phyloP scores from a whole-genome alignment of 2,888 invertebrate species.

The Schrankia costaestrigalis region DNA sequence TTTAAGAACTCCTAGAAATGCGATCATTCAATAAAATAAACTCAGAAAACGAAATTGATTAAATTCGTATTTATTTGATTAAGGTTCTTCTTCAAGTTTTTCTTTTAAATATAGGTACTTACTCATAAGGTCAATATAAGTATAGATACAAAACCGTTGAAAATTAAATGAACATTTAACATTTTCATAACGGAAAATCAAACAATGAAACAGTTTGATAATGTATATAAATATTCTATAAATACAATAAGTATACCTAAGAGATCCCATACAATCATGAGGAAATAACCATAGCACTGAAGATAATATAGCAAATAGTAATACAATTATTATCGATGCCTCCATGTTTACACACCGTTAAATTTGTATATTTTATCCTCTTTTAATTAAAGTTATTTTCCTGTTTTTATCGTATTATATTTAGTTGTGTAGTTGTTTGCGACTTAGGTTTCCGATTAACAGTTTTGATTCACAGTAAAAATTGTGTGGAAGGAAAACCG shows the following conservation, averaged over 20 bases:
- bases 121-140: too few relatives aligned
- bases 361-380: slow-evolving; percentile 40
- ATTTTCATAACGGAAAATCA: too few relatives aligned
- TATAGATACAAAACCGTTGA: too few relatives aligned
- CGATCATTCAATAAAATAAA: too few relatives aligned
- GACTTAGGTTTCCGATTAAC: slow-evolving; percentile 20
- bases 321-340: not conserved
- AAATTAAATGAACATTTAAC: too few relatives aligned
- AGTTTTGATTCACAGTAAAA: slow-evolving; percentile 33
- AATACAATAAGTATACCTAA: slow-evolving; percentile 7
- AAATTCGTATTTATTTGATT: too few relatives aligned
- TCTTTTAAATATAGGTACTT: too few relatives aligned
- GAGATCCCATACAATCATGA: slow-evolving; percentile 22
- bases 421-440: slow-evolving; percentile 22
- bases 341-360: slow-evolving; percentile 46
- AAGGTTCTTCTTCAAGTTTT: too few relatives aligned
- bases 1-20: too few relatives aligned
- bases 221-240: not conserved
- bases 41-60: too few relatives aligned
- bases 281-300: slow-evolving; percentile 25
- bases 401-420: slow-evolving; percentile 35
- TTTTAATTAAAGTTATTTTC: slow-evolving; percentile 44
- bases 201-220: slow-evolving; percentile 2
- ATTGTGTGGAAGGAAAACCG: slow-evolving; percentile 20
- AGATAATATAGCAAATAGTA: not conserved